A percentile compares a stretch with the other conserved stretches of the same genome.
Evolutionary conservation across 2,888 invertebrate species (phyloP).

Genomic region (Eulithis prunata): DNA sequence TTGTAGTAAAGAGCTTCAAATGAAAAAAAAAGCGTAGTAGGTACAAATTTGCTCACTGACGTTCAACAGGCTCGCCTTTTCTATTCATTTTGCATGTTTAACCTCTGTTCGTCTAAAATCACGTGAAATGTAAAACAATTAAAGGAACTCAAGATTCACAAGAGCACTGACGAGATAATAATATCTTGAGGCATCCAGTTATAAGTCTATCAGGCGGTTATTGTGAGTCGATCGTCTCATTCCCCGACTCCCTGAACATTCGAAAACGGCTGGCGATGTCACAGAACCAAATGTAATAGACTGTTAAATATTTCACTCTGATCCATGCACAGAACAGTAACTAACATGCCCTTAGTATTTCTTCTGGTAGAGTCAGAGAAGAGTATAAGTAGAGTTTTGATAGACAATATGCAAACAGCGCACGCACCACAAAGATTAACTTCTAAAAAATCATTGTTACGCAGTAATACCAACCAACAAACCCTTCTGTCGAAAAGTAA

Average conservation of each 20-base stretch:
- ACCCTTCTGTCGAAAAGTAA: neutral
- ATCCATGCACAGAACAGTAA: no score
- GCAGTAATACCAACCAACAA: neutral
- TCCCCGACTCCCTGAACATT: neutral
- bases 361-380: no score
- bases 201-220: neutral
- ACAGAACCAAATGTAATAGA: neutral
- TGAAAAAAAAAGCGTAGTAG: no score
- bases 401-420: no score
- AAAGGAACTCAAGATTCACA: neutral
- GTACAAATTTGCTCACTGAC: no score
- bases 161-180: neutral
- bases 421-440: no score
- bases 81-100: no score
- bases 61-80: no score
- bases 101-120: neutral
- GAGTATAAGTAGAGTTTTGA: no score
- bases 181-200: slow-evolving; percentile 1
- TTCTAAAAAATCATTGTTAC: no score
- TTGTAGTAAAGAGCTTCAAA: no score
- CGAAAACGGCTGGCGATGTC: neutral
- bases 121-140: neutral
- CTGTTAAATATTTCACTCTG: neutral
- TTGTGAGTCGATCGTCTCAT: slow-evolving; percentile 4
- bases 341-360: no score